These are phyloP conservation scores for Patagioenas fasciata DNA, from an alignment of 2,113 vertebrate genomes.

Conservation along the genomic window DNA sequence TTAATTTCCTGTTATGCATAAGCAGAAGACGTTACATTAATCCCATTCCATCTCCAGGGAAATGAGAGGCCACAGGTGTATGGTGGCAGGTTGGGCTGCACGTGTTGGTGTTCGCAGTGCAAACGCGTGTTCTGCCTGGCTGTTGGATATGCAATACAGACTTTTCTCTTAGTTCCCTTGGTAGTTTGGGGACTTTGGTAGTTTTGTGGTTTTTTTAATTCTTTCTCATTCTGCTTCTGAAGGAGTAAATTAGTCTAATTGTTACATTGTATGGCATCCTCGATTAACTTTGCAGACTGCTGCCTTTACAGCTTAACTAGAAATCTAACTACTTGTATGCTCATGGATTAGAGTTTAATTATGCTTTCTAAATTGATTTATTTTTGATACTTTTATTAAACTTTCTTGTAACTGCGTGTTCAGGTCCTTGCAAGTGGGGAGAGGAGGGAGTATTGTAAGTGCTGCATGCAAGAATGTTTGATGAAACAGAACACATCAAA, in stretches of 20 bases:
- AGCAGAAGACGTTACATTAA: neutral
- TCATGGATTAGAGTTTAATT: neutral
- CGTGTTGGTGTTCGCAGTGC: neutral
- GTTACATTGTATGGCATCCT: neutral
- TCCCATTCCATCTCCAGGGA: neutral
- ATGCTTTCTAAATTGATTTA: neutral
- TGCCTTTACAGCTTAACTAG: neutral
- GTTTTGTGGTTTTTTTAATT: neutral
- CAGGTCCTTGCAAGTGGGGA: neutral
- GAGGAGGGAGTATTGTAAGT: neutral
- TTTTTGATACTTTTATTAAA: neutral
- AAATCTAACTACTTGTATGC: neutral
- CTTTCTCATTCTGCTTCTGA: neutral
- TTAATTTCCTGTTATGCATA: neutral
- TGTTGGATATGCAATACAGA: neutral
- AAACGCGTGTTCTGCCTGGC: rapidly evolving
- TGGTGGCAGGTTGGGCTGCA: neutral
- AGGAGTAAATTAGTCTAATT: neutral
- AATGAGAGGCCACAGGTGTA: neutral
- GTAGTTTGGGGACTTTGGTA: neutral
- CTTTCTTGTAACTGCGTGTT: neutral
- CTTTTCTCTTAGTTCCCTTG: neutral
- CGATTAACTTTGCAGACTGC: neutral
- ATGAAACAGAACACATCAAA: neutral
- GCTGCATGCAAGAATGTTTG: neutral